These are phyloP conservation scores for Pachydiplax longipennis DNA, from an alignment of 2,888 invertebrate species.

Conservation along the genomic window DNA sequence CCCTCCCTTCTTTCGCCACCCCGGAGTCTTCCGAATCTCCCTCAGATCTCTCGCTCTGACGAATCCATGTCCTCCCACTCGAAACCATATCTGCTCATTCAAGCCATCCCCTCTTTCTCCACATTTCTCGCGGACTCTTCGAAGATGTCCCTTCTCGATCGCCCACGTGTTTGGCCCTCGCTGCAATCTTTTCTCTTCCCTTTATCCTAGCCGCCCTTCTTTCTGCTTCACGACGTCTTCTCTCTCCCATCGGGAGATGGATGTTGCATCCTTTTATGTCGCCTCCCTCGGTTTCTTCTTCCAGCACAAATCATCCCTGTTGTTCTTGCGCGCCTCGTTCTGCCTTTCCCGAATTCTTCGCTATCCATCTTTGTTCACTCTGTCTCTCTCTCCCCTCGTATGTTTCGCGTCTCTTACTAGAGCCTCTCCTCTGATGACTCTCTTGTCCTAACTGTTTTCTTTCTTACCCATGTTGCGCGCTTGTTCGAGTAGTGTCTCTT, in stretches of 20 bases:
- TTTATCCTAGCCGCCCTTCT: neutral
- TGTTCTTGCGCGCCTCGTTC: neutral
- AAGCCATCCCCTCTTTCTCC: neutral
- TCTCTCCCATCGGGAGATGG: neutral
- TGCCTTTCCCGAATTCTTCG: neutral
- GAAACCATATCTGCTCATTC: neutral
- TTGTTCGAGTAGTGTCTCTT: neutral
- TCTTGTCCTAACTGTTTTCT: neutral
- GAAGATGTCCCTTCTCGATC: neutral
- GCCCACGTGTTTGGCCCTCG: neutral
- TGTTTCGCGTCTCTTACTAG: no score
- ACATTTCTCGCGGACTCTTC: neutral
- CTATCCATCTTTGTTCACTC: neutral
- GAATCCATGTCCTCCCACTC: neutral
- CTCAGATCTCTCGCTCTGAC: neutral
- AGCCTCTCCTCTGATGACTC: neutral
- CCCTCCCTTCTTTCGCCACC: neutral
- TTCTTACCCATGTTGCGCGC: no score
- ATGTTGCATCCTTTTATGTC: neutral
- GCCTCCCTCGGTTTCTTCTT: neutral
- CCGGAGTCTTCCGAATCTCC: neutral
- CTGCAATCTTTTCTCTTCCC: neutral
- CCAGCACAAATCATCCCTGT: slow-evolving; percentile 30
- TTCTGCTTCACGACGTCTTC: neutral
- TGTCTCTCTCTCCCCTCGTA: neutral